A percentile compares a stretch with the other conserved stretches of the same genome.
Evolutionary conservation across 2,888 invertebrate species (phyloP).

Genomic region (Tridacna crocea): DNA sequence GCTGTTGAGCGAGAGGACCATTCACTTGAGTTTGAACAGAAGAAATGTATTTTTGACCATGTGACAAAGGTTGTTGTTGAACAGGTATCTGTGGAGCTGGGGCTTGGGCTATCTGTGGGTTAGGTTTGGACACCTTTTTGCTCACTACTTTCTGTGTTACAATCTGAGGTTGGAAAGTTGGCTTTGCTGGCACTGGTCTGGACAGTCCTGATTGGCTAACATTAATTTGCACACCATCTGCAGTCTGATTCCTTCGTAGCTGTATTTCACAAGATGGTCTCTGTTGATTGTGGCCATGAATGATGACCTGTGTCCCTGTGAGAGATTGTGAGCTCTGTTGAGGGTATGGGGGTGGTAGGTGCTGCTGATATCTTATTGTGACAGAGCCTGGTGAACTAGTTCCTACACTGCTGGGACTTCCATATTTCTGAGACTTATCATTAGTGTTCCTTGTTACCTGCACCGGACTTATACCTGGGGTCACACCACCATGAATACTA

Average conservation of each 20-base stretch:
- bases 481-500: slow-evolving; percentile 67
- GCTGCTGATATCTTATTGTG: slow-evolving; percentile 62
- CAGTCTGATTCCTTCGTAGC: slow-evolving; percentile 36
- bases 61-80: slow-evolving; percentile 27
- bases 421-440: slow-evolving; percentile 10
- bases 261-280: slow-evolving; percentile 83
- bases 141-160: slow-evolving; percentile 99
- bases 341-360: slow-evolving; percentile 59
- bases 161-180: slow-evolving; percentile 94
- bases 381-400: slow-evolving; percentile 34
- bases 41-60: slow-evolving; percentile 74
- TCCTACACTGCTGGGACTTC: slow-evolving; percentile 12
- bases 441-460: slow-evolving; percentile 73
- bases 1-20: slow-evolving; percentile 68
- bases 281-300: slow-evolving; percentile 57
- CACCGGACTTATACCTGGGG: slow-evolving; percentile 90
- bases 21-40: slow-evolving; percentile 80
- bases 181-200: slow-evolving; percentile 90
- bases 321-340: slow-evolving; percentile 31
- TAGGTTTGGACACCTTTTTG: slow-evolving; percentile 96
- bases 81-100: slow-evolving; percentile 88
- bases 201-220: slow-evolving; percentile 49
- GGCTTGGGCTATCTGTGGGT: slow-evolving; percentile 97
- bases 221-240: slow-evolving; percentile 49
- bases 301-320: slow-evolving; percentile 38